A percentile compares a stretch with the other conserved stretches of the same genome.
These are phyloP conservation scores for Geotrupes spiniger DNA, from an alignment of 2,888 invertebrate genomes.

Conservation along the genomic window DNA sequence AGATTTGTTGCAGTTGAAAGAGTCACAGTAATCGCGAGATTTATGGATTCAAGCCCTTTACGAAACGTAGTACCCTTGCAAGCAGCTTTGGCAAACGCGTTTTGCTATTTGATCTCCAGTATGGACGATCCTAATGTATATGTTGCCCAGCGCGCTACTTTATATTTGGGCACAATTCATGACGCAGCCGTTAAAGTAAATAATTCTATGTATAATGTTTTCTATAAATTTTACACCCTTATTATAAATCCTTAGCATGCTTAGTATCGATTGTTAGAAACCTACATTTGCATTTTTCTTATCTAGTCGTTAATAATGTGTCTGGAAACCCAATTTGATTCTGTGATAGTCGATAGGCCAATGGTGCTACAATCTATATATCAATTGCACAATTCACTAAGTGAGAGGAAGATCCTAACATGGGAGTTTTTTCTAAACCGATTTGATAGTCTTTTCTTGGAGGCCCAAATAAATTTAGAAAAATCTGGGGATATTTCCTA, in stretches of 20 bases:
- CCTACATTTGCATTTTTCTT: slow-evolving; percentile 16
- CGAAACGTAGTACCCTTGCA: slow-evolving; percentile 81
- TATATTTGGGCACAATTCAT: slow-evolving; percentile 92
- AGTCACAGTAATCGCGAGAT: slow-evolving; percentile 87
- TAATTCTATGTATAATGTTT: no score
- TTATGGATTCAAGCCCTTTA: slow-evolving; percentile 88
- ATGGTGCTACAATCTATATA: slow-evolving; percentile 94
- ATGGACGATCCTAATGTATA: slow-evolving; percentile 95
- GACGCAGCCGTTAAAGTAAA: slow-evolving; percentile 79
- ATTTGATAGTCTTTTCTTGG: slow-evolving; percentile 92
- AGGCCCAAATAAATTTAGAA: slow-evolving; percentile 90
- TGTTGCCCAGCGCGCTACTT: slow-evolving; percentile 89
- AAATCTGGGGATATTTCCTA: slow-evolving; percentile 81
- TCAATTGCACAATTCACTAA: slow-evolving; percentile 89
- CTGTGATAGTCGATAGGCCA: slow-evolving; percentile 93
- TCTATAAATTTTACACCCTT: background rate
- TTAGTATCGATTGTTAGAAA: background rate
- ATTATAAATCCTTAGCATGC: slow-evolving; percentile 2
- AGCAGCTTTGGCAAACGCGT: slow-evolving; percentile 92
- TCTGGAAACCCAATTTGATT: slow-evolving; percentile 96
- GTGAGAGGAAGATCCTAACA: slow-evolving; percentile 83
- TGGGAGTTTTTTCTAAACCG: slow-evolving; percentile 98
- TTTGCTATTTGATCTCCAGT: slow-evolving; percentile 93
- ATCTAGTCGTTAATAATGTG: slow-evolving; percentile 81
- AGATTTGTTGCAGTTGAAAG: slow-evolving; percentile 95